These are phyloP conservation scores for Megalops atlanticus DNA, from an alignment of 2,113 vertebrate genomes.

Conservation along the genomic window DNA sequence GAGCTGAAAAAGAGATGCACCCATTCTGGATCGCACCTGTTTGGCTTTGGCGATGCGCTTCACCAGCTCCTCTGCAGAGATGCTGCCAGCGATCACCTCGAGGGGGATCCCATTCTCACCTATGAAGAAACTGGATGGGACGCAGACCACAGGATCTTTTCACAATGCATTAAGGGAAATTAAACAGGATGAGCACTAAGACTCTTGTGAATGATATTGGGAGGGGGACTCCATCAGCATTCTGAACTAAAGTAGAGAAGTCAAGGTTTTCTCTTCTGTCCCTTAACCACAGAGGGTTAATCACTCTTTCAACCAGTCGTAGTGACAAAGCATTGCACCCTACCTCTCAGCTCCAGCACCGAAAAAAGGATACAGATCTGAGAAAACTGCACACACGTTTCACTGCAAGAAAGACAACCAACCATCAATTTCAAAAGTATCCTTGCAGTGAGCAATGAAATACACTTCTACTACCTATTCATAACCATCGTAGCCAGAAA, in stretches of 20 bases:
- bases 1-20: not conserved
- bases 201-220: not conserved
- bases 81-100: slow-evolving; percentile 90
- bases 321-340: not conserved
- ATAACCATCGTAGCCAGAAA: no score
- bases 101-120: slow-evolving; percentile 92
- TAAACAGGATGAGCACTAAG: not conserved
- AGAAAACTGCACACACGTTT: slow-evolving; percentile 94
- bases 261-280: not conserved
- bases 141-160: slow-evolving; percentile 91
- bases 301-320: no score
- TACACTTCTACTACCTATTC: no score
- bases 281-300: no score
- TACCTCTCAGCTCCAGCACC: not conserved
- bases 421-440: not conserved
- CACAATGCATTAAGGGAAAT: not conserved
- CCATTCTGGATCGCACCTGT: slow-evolving; percentile 72
- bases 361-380: slow-evolving; percentile 96
- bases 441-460: no score
- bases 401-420: slow-evolving; percentile 75
- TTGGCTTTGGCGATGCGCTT: slow-evolving; percentile 85
- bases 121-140: slow-evolving; percentile 97
- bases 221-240: no score
- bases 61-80: slow-evolving; percentile 85
- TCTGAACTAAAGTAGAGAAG: not conserved